A percentile compares a stretch with the other conserved stretches of the same genome.
These are phyloP conservation scores for Laticauda colubrina DNA, from an alignment of 2,113 vertebrate species.

Conservation along the genomic window DNA sequence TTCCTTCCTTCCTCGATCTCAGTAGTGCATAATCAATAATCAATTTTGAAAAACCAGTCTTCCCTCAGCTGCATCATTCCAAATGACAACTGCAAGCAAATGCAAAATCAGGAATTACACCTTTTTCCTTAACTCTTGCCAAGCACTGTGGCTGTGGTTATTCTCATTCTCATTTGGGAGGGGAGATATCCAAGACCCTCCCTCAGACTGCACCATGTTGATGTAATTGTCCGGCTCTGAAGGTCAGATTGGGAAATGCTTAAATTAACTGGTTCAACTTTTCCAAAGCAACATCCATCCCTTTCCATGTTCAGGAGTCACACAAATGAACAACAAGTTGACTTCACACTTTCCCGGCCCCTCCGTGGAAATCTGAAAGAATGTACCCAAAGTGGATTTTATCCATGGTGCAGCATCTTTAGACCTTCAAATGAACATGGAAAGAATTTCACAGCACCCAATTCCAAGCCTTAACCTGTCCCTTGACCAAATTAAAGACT, in stretches of 20 bases:
- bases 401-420: not conserved
- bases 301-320: not conserved
- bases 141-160: not conserved
- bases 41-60: slow-evolving; percentile 53
- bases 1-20: slow-evolving; percentile 27
- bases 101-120: slow-evolving; percentile 37
- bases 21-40: slow-evolving; percentile 59
- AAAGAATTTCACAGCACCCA: too few relatives aligned
- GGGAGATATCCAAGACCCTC: not conserved
- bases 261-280: rapidly evolving
- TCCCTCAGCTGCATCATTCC: slow-evolving; percentile 34
- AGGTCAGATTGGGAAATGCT: not conserved
- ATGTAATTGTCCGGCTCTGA: rapidly evolving
- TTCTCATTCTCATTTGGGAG: not conserved
- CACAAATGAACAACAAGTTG: not conserved
- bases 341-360: not conserved
- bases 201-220: rapidly evolving
- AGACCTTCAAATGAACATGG: too few relatives aligned
- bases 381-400: not conserved
- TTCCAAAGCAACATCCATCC: not conserved
- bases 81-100: slow-evolving; percentile 52
- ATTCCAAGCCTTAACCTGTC: too few relatives aligned
- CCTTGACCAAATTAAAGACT: too few relatives aligned
- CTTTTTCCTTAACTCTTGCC: slow-evolving; percentile 24
- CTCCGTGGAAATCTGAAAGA: not conserved